A percentile compares a stretch with the other conserved stretches of the same genome.
Conservation (phyloP, 92 coral and sea anemone genomes). For the Umimayanthus chanpuru region DNA sequence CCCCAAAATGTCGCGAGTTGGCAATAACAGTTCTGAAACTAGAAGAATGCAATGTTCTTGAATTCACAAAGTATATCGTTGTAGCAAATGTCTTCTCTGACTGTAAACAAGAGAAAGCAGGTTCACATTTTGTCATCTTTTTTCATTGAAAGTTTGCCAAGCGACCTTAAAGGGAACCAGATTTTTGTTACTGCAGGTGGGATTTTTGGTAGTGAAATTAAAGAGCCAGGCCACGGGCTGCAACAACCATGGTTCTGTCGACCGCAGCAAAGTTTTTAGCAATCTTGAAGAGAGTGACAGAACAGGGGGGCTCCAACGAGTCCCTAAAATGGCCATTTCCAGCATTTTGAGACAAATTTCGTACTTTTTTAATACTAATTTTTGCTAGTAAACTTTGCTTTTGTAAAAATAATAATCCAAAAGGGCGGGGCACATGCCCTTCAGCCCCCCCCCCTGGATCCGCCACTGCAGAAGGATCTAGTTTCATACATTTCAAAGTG, state of each 20-base stretch:
- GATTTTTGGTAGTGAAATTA: constrained; percentile 11
- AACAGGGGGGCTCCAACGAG: too few relatives aligned
- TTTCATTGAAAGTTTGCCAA: neutral
- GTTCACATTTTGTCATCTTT: constrained; percentile 14
- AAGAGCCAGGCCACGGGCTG: neutral
- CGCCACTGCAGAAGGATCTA: too few relatives aligned
- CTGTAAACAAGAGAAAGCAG: constrained; percentile 14
- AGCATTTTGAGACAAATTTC: too few relatives aligned
- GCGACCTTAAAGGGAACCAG: neutral
- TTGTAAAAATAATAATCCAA: too few relatives aligned
- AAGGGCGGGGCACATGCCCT: too few relatives aligned
- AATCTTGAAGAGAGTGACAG: constrained; percentile 26
- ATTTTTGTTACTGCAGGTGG: too few relatives aligned
- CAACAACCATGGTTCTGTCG: neutral
- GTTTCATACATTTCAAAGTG: constrained; percentile 13
- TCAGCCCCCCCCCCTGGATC: too few relatives aligned
- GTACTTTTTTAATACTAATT: too few relatives aligned
- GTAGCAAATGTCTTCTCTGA: neutral
- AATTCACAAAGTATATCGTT: neutral
- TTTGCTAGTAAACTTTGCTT: too few relatives aligned
- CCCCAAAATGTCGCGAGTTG: neutral
- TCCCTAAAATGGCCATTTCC: too few relatives aligned
- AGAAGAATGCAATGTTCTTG: constrained; percentile 1
- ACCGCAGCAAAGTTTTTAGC: neutral
- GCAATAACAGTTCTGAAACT: neutral